Evolutionary conservation across 92 coral and sea anemone genomes (phyloP), one percentile per base, ranked within the genome.

Genomic region (Parazoanthus swiftii): DNA sequence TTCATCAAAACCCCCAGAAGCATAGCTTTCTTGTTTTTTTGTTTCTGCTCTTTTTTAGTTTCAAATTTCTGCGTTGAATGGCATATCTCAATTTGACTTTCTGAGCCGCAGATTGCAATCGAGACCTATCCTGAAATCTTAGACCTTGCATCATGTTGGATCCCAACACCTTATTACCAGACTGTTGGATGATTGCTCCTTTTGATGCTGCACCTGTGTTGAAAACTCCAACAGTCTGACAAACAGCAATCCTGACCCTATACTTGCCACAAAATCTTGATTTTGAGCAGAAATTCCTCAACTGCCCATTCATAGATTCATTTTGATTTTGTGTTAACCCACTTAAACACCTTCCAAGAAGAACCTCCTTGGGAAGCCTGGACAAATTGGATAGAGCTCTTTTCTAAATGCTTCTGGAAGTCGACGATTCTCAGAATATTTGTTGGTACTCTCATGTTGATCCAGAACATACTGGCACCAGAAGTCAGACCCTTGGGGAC

Each of bases 321-420:
- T 93, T 93, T 63, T 93, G 95, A 66, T 92, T 90, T 67, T 92
- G 91, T 16, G 95, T 88, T 43, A 92, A 66, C n/a, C 94, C 92
- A 33, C 77, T 86, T 37, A 86, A 66, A 20, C 91, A 88, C 81
- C 93, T 88, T 37, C 43, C 90, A 73, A 87, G 88, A 42, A 87
- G 86, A 74, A 88, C 85, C 81, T 74, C 89, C 59, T 81, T 82
- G 18, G 93, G 37, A 75, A 90, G 90, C 76, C 90, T 88, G 76
- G 44, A 37, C 81, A 90, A 48, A 87, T 81, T 23, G 79, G 84
- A 29, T 88, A 2, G 25, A 85, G 92, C 50, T 90, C 92, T 15
- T 88, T 68, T 33, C 82, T 77, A 70, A 90, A 90, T 8, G 75
- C 81, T 80, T 90, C 89, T 33, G 89, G 92, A n/a, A 85, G 71